Percentiles rank a stretch among this genome's conserved stretches.
Conservation (phyloP, 2,888 invertebrate genomes). For the Noctua janthe region DNA sequence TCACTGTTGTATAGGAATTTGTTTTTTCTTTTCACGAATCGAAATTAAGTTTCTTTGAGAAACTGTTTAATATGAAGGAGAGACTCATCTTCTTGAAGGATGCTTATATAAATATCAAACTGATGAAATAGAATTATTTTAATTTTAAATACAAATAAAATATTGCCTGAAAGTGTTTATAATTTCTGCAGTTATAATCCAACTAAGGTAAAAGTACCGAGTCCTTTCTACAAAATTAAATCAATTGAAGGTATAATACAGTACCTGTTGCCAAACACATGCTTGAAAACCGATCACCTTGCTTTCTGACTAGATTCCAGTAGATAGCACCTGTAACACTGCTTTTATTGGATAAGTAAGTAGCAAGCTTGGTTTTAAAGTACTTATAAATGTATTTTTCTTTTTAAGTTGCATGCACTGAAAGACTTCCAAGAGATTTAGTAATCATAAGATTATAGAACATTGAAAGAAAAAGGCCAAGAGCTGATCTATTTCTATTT, state of each 20-base stretch:
- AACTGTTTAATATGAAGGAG: background rate
- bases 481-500: background rate
- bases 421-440: background rate
- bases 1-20: background rate
- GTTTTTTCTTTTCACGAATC: background rate
- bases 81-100: background rate
- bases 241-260: background rate
- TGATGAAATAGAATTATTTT: background rate
- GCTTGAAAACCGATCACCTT: background rate
- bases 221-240: background rate
- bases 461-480: background rate
- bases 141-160: background rate
- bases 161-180: background rate
- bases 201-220: background rate
- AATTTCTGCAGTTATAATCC: background rate
- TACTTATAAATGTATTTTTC: background rate
- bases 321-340: conserved; percentile 29
- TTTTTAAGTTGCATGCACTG: conserved; percentile 27
- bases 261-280: background rate
- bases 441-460: background rate
- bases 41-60: background rate
- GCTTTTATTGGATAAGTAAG: conserved; percentile 31
- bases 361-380: conserved; percentile 8
- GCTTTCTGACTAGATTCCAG: conserved; percentile 8
- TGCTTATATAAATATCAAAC: background rate